Evolutionary conservation across 2,113 vertebrate genomes (phyloP), one percentile per base, ranked within the genome.

Genomic region (Gila orcuttii): DNA sequence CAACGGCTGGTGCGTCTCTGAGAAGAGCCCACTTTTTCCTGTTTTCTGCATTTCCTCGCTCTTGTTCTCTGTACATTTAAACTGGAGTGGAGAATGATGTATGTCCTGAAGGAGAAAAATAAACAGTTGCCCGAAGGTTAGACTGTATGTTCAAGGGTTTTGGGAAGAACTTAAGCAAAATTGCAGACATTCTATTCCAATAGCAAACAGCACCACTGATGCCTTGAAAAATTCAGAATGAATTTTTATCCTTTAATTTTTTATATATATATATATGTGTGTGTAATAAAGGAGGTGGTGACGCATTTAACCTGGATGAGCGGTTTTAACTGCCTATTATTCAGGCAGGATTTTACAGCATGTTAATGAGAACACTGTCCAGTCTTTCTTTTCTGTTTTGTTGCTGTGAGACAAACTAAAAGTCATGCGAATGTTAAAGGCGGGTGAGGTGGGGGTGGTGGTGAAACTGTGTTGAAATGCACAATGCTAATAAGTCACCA

Each of bases 361-460:
- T 93, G 92, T 55, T 92, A 94, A 94, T 93, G 90, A 93, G 91
- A 88, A 85, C 85, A 91, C 88, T 21, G 59, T 82, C 45, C 62
- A n/a, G 25, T n/a, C 76, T 86, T 73, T 89, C 90, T 90, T 89
- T 85, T 86, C 82, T 89, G 59, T 82, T 50, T 88, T 90, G 93
- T 94, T 94, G 93, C 93, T 88, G 89, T 90, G 93, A 93, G 91
- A 95, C 93, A 92, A 86, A 90, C 90, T 79, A 89, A 88, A 90
- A 93, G 93, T 90, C 91, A 92, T 86, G 87, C 88, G 82, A 90
- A 89, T 89, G 59, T 60, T 91, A 82, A 88, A 57, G 66, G 47
- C 42, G 62, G 84, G 69, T 10, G 42, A 8, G 42, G 39, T 42
- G 8, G 42, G 1, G 8, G 42, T 42, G 42, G 42, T 0, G 42